Evolutionary conservation across 1,140 invertebrate species (phyloP), one percentile per base, ranked within the genome.

Genomic region (Agrypnia vestita): DNA sequence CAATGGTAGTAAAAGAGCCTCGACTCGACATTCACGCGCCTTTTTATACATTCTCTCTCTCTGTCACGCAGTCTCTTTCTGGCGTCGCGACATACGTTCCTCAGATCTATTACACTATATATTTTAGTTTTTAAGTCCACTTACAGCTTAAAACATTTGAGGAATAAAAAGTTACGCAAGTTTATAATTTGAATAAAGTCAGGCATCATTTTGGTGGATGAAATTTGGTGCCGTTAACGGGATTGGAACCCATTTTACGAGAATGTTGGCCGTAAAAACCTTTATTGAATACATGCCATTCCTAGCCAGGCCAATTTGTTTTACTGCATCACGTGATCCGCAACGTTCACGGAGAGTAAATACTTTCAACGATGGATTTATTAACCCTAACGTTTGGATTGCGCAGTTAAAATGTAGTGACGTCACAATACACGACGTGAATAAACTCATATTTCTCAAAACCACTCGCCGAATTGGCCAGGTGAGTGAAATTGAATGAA

Each of bases 251-350:
- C 43, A 55, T 71, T 82, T 79, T 79, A 79, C 73, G 80, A 61
- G 77, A 79, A 71, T 72, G 76, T 81, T 74, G 25, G 19, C 75
- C 67, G 75, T 82, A 82, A 82, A 82, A 81, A 79, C 77, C 62
- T 79, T 82, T 82, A 82, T 82, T 82, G 80, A 82, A 82, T 82
- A 82, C 77, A 79, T 76, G 77, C 61, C 76, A 74, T 82, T 82
- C 77, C 77, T 71, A 64, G 71, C 73, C 51, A 15, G 77, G 51
- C 77, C 80, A 82, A 82, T 82, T 82, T 76, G 80, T 79, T 82
- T 82, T 82, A 82, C 72, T 77, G 77, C 72, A 56, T 55, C 80
- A 81, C 80, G 80, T 81, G 77, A 81, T 78, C 64, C 80, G 73
- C 64, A 0, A 12, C 44, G 6, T 9, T 47, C n/a, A 76, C 56